Conservation (phyloP, 2,113 vertebrate genomes). For the Leucosticte australis region DNA sequence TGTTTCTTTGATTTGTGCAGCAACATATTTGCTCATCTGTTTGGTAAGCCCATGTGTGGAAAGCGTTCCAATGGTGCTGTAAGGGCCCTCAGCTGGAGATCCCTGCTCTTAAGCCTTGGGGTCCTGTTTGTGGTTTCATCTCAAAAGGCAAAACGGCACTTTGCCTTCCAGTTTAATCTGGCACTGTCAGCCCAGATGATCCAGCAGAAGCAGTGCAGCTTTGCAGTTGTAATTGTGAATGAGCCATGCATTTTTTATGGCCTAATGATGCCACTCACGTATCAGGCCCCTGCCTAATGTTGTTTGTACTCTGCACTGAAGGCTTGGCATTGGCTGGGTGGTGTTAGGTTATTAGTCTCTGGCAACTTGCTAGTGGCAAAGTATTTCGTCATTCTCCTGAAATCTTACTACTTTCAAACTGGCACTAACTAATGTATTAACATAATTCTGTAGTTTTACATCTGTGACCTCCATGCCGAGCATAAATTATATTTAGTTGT, state of each 20-base stretch:
- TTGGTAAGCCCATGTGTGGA: not conserved
- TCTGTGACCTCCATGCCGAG: not conserved
- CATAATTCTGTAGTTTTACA: not conserved
- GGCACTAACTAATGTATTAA: not conserved
- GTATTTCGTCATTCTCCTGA: not conserved
- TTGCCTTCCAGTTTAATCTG: not conserved
- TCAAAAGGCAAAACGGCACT: not conserved
- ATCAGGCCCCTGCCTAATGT: not conserved
- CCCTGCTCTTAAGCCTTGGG: not conserved
- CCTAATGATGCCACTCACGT: rapidly evolving
- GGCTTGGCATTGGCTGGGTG: not conserved
- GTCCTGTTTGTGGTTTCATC: not conserved
- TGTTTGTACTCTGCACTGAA: not conserved
- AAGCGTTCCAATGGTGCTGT: not conserved
- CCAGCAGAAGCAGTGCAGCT: not conserved
- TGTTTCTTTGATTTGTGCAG: not conserved
- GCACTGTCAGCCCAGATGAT: not conserved
- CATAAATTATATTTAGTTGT: not conserved
- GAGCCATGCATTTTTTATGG: not conserved
- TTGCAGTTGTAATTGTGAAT: not conserved
- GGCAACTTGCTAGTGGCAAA: not conserved
- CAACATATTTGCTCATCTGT: not conserved
- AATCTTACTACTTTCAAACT: not conserved
- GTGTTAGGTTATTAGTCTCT: not conserved
- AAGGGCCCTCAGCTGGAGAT: not conserved